Conservation (phyloP, 2,797 vertebrate species). For the Catostomus latipinnis region DNA sequence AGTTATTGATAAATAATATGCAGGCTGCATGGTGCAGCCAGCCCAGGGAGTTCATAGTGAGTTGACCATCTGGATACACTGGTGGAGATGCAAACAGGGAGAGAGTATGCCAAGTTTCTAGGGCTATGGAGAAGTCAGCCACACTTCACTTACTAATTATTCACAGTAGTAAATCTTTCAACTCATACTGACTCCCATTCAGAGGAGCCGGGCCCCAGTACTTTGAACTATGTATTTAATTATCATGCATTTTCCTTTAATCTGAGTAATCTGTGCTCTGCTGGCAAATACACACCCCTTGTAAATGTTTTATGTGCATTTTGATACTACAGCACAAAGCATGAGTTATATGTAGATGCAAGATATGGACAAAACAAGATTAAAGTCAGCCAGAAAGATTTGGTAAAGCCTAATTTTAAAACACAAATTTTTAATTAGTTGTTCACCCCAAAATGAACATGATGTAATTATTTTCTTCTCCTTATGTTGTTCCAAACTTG, state of each 20-base stretch:
- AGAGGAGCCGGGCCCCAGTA: not conserved
- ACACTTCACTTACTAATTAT: constrained; percentile 50
- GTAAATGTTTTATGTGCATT: not conserved
- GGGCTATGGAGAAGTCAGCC: constrained; percentile 50
- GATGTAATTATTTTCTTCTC: too few species aligned
- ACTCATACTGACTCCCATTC: constrained; percentile 12
- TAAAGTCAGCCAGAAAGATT: too few species aligned
- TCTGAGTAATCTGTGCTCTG: not conserved
- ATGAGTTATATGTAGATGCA: not conserved
- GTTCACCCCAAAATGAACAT: too few species aligned
- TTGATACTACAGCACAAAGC: not conserved
- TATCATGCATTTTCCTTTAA: not conserved
- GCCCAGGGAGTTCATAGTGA: constrained; percentile 58
- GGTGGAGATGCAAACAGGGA: constrained; percentile 54
- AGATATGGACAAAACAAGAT: too few species aligned
- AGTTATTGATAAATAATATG: constrained; percentile 52
- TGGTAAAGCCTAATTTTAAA: too few species aligned
- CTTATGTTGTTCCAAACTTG: too few species aligned
- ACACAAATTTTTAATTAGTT: not conserved
- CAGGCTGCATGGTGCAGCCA: constrained; percentile 47
- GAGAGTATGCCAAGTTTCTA: constrained; percentile 55
- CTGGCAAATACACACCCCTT: not conserved
- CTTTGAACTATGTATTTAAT: constrained; percentile 22
- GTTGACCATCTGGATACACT: constrained; percentile 62
- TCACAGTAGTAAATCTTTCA: constrained; percentile 40